A percentile compares a stretch with the other conserved stretches of the same genome.
Conservation (phyloP, 2,888 invertebrate genomes). For the Tortrix viridana region DNA sequence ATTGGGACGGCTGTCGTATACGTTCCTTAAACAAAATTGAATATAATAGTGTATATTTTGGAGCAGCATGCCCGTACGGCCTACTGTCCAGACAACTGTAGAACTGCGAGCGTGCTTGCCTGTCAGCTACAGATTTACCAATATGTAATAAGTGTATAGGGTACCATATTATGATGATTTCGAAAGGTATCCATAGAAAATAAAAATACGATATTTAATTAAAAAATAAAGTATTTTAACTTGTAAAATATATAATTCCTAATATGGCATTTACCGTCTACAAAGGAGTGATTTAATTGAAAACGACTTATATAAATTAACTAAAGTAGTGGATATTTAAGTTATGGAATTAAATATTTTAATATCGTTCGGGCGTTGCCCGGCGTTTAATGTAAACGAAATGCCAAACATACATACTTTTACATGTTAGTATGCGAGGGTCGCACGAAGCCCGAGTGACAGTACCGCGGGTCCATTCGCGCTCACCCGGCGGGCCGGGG, state of each 20-base stretch:
- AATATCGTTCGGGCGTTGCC: constrained; percentile 45
- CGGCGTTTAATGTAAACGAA: constrained; percentile 55
- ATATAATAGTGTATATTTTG: neutral
- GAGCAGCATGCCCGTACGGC: too few species aligned
- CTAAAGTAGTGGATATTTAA: constrained; percentile 70
- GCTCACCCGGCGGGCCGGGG: neutral
- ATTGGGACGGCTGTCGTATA: constrained; percentile 3
- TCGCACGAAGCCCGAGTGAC: constrained; percentile 60
- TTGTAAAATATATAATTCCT: constrained; percentile 79
- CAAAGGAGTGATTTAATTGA: constrained; percentile 77
- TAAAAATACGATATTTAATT: constrained; percentile 49
- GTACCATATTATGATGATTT: constrained; percentile 48
- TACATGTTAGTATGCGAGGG: constrained; percentile 57
- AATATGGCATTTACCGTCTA: constrained; percentile 83
- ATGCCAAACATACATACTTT: constrained; percentile 71
- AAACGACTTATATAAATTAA: constrained; percentile 73
- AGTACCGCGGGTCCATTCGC: constrained; percentile 55
- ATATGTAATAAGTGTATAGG: constrained; percentile 59
- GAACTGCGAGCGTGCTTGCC: constrained; percentile 57
- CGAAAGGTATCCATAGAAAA: constrained; percentile 55
- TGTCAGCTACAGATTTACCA: constrained; percentile 66
- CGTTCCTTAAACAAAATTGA: neutral
- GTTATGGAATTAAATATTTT: constrained; percentile 61
- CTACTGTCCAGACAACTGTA: constrained; percentile 1
- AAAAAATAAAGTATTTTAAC: constrained; percentile 56